Conservation (phyloP, 2,888 invertebrate genomes). For the Agonopterix heracliana region DNA sequence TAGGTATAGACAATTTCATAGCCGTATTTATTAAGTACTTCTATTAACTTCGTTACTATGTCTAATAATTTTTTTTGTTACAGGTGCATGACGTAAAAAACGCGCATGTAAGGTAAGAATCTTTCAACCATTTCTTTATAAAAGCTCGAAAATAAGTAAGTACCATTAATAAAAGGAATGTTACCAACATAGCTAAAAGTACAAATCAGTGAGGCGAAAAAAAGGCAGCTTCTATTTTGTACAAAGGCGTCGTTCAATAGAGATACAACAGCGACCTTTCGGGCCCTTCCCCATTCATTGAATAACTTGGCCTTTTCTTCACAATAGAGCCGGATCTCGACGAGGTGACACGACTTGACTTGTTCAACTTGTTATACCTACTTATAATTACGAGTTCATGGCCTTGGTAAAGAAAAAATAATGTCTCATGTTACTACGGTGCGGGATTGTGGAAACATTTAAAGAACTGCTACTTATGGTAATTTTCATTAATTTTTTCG, state of each 20-base stretch:
- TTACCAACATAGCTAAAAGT: background rate
- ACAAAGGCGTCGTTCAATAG: constrained; percentile 38
- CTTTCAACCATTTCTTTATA: background rate
- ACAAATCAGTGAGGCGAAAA: constrained; percentile 10
- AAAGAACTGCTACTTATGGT: no score
- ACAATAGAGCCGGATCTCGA: constrained; percentile 46
- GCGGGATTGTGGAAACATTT: no score
- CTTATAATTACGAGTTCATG: background rate
- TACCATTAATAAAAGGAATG: no score
- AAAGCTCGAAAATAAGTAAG: background rate
- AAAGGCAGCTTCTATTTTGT: constrained; percentile 35
- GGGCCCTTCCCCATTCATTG: constrained; percentile 43
- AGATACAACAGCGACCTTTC: constrained; percentile 60
- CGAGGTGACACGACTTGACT: constrained; percentile 19
- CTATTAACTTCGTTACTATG: no score
- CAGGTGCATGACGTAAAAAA: no score
- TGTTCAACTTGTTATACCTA: constrained; percentile 3
- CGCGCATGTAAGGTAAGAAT: no score
- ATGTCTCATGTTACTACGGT: no score
- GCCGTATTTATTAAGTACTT: no score
- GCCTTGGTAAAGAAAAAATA: no score
- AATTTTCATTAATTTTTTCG: no score
- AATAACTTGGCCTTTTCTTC: constrained; percentile 54
- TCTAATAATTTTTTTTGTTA: no score
- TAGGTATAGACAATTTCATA: no score